These are phyloP conservation scores for Scaptomyza tumidula DNA, from an alignment of 2,888 invertebrate genomes.

Conservation along the genomic window DNA sequence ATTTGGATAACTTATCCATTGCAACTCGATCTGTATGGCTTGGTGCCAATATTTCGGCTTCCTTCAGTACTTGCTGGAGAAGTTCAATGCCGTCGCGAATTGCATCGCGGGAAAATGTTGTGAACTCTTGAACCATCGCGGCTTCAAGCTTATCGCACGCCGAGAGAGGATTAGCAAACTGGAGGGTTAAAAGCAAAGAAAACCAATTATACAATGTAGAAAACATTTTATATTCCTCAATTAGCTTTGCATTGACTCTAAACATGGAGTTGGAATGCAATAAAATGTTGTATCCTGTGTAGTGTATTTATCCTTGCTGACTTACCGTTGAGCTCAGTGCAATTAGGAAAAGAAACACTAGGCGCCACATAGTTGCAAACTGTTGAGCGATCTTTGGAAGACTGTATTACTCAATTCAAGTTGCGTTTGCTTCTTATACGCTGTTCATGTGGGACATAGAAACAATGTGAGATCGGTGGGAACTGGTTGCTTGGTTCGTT, in stretches of 20 bases:
- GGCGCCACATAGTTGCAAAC: slow-evolving; percentile 37
- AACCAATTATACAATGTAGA: too few relatives aligned
- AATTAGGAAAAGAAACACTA: slow-evolving; percentile 37
- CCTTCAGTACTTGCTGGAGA: slow-evolving; percentile 38
- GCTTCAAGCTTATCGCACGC: slow-evolving; percentile 35
- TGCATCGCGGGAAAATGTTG: slow-evolving; percentile 11
- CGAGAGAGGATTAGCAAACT: slow-evolving; percentile 38
- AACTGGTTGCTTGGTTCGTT: slow-evolving; percentile 1
- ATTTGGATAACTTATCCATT: slow-evolving; percentile 11
- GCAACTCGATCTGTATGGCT: slow-evolving; percentile 9
- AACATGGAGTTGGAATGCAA: neutral
- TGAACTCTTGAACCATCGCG: slow-evolving; percentile 36
- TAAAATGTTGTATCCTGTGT: neutral
- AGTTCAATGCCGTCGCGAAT: slow-evolving; percentile 30
- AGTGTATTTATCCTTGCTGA: neutral
- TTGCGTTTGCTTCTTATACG: slow-evolving; percentile 32
- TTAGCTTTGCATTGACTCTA: too few relatives aligned
- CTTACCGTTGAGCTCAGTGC: slow-evolving; percentile 45
- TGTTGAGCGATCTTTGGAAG: slow-evolving; percentile 2
- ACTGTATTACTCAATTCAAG: slow-evolving; percentile 5
- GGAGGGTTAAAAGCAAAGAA: too few relatives aligned
- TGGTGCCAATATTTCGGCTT: slow-evolving; percentile 28
- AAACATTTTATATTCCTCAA: too few relatives aligned
- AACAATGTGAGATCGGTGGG: slow-evolving; percentile 28
- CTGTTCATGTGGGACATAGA: slow-evolving; percentile 6